Percentiles rank a stretch among this genome's conserved stretches.
Conservation (phyloP, 1,140 invertebrate species). For the Phthorimaea operculella region DNA sequence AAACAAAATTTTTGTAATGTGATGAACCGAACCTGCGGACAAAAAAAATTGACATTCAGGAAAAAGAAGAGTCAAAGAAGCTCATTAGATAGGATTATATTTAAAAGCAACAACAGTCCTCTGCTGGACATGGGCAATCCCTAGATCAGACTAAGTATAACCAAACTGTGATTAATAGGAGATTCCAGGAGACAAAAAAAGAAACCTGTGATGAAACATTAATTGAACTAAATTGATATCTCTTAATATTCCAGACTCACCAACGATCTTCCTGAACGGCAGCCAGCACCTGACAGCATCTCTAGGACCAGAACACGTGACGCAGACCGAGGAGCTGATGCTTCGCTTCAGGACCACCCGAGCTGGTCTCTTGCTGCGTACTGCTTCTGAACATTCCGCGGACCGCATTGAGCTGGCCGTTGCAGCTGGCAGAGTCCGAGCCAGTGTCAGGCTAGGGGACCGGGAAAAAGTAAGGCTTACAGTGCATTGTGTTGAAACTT, state of each 20-base stretch:
- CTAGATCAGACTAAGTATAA: too few species aligned
- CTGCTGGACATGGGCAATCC: too few species aligned
- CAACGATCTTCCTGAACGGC: slow-evolving; percentile 89
- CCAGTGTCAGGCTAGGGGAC: slow-evolving; percentile 85
- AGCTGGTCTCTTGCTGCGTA: slow-evolving; percentile 79
- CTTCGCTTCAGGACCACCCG: slow-evolving; percentile 88
- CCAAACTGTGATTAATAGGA: too few species aligned
- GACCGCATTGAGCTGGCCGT: slow-evolving; percentile 87
- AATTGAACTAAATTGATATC: background rate
- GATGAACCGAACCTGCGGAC: too few species aligned
- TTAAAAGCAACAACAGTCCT: too few species aligned
- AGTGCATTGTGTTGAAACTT: too few species aligned
- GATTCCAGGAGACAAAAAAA: too few species aligned
- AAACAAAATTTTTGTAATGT: too few species aligned
- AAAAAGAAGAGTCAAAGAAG: too few species aligned
- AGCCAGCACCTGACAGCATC: slow-evolving; percentile 86
- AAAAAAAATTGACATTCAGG: too few species aligned
- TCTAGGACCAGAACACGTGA: slow-evolving; percentile 82
- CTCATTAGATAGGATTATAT: too few species aligned
- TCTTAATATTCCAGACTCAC: slow-evolving; percentile 74
- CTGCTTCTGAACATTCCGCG: slow-evolving; percentile 78
- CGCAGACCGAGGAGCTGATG: slow-evolving; percentile 92
- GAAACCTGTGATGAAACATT: too few species aligned
- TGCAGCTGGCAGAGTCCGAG: slow-evolving; percentile 81
- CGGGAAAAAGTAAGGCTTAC: slow-evolving; percentile 78